phyloP scores from a whole-genome alignment of 2,797 vertebrate species.

The Lemur catta region DNA sequence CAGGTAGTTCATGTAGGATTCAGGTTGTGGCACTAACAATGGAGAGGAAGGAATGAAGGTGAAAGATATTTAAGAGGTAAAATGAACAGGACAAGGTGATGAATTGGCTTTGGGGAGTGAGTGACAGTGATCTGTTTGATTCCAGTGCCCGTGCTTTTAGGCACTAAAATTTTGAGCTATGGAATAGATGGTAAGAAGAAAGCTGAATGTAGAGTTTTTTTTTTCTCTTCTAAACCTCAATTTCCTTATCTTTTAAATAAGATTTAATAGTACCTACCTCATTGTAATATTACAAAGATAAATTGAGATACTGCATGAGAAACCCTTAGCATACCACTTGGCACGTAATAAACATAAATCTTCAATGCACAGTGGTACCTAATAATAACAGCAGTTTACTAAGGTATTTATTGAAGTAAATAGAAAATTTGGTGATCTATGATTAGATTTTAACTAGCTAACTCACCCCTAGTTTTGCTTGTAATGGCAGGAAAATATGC shows the following conservation, averaged over 20 bases:
- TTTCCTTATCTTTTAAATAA: background rate
- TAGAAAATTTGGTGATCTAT: background rate
- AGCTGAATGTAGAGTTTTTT: background rate
- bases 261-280: background rate
- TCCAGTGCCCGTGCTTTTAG: background rate
- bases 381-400: conserved; percentile 2
- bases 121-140: background rate
- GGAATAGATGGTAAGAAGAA: background rate
- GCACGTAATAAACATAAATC: background rate
- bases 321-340: background rate
- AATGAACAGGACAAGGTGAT: background rate
- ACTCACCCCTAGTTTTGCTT: background rate
- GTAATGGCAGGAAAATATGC: background rate
- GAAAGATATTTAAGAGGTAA: background rate
- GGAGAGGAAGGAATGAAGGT: background rate
- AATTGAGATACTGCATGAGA: background rate
- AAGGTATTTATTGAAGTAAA: conserved; percentile 15
- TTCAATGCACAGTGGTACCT: background rate
- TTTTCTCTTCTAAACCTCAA: background rate
- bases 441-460: background rate
- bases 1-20: background rate
- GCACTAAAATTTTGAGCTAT: background rate
- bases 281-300: background rate
- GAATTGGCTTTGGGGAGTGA: background rate
- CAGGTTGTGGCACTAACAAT: background rate